These are phyloP conservation scores for Misgurnus anguillicaudatus DNA, from an alignment of 2,113 vertebrate genomes.

Conservation along the genomic window DNA sequence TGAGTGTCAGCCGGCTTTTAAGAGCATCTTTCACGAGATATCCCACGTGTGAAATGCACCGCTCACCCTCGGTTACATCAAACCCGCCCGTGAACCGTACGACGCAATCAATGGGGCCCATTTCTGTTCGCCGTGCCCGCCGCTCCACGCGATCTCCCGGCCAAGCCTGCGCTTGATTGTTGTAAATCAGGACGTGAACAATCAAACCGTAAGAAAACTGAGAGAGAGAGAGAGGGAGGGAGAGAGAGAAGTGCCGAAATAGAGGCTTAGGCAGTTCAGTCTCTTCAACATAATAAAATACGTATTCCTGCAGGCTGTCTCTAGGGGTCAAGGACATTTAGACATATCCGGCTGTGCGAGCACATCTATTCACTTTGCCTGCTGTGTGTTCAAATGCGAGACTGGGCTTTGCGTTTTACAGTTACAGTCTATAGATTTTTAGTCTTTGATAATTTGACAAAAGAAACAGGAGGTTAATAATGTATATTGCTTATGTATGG, in stretches of 20 bases:
- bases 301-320: conserved; percentile 29
- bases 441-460: conserved; percentile 27
- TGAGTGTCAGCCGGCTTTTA: conserved; percentile 21
- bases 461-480: conserved; percentile 10
- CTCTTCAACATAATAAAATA: conserved; percentile 35
- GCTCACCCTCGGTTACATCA: conserved; percentile 14
- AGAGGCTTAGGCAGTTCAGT: conserved; percentile 37
- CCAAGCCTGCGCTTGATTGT: conserved; percentile 58
- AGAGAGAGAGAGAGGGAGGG: not conserved
- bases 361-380: conserved; percentile 50
- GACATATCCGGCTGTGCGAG: conserved; percentile 46
- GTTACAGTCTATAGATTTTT: not conserved
- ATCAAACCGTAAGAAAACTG: conserved; percentile 58
- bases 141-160: too few relatives aligned
- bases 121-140: not conserved
- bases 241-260: conserved; percentile 6
- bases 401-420: not conserved
- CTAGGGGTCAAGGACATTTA: conserved; percentile 64
- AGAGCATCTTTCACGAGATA: conserved; percentile 10
- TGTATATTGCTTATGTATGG: not conserved
- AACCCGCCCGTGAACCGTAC: conserved; percentile 36
- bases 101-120: conserved; percentile 42
- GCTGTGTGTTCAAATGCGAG: not conserved
- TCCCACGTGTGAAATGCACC: conserved; percentile 29
- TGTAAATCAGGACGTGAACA: conserved; percentile 62